Base-by-base conservation (phyloP, 2,797 vertebrate genomes). In the Parambassis ranga region DNA sequence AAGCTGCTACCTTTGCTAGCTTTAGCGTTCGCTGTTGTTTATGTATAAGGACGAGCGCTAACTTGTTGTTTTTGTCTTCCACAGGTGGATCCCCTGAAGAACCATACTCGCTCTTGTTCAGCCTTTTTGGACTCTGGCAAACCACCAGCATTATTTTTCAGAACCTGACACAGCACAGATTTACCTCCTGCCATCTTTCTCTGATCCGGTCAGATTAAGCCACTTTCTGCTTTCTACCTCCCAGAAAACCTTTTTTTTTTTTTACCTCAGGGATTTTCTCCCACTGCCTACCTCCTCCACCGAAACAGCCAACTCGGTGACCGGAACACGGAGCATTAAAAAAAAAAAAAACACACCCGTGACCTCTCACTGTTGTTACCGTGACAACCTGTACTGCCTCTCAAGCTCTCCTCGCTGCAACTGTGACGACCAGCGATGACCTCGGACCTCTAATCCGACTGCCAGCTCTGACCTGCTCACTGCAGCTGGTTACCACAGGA, bases 241-340 rank as follows among this genome's bases (percentile, higher is more conserved):
- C 63, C 19, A 44, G 30, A 63, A 39, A 81, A 71, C 49, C 65
- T 37, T 71, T 77, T 83, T 49, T 75, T 26, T 56, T 66, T 78
- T 75, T 80, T 79, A 86, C 87, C 86, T 89, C 87, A 85, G 85
- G 88, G 82, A 77, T 65, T 44, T 14, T 69, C 38, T 82, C 78
- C 73, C 72, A 51, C 63, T 20, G 57, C 24, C 86, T 88, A 84
- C 86, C 89, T 87, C 85, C 68, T 69, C 66, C 43, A 66, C 65
- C 46, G 14, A 70, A 71, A 47, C 72, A 62, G 60, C 69, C 77
- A 64, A 57, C 63, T 52, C 64, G 66, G 60, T 50, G 66, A 80
- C 69, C 41, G 60, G 19, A 76, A 53, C 52, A 38, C 55, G 18
- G 33, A 44, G 51, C 55, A 66, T 27, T 27, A 27, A 9, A 9